Evolutionary conservation across 30 jellyfish, hydroid and myxozoan genomes (phyloP), one percentile per base, ranked within the genome.

Genomic region (Pseudorhiza aurosa): DNA sequence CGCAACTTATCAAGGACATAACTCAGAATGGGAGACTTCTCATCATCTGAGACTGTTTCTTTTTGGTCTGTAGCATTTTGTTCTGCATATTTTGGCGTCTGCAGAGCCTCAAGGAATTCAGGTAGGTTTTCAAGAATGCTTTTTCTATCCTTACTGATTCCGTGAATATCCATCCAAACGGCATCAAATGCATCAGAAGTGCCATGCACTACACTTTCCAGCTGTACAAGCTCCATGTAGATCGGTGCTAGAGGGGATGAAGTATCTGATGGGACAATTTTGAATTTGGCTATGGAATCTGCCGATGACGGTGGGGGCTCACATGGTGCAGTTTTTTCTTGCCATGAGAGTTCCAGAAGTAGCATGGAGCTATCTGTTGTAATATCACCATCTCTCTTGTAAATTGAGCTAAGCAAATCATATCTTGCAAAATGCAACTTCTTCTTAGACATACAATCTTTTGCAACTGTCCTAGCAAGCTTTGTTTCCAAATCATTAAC

Each of bases 311-410:
- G 95, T 31, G 87, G 87, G 2, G 77, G 87, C 28, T 59, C 50
- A 24, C 24, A 10, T 8, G 87, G 87, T 5, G 57, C 58, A 25
- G 86, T 65, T 17, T 50, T 21, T 10, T 72, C 95, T 27, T 57
- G 73, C 95, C 95, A 83, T 9, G 86, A 71, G 43, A 83, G 62
- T n/a, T 83, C 95, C 15, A 83, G 26, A 8, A 58, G 28, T 43
- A 71, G 58, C 51, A 17, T 31, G 12, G 73, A 53, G 24, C 50
- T 39, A 2, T 70, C 78, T 21, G n/a, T 50, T 5, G 33, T 25
- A 42, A 25, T 64, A 60, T 39, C 58, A 0, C 40, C 42, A 14
- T 36, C 64, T 15, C 46, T 35, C 31, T 63, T 37, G 36, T 18
- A 63, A 1, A 77, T 26, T 36, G 86, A 65, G 17, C 82, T 72